phyloP scores from a whole-genome alignment of 2,888 invertebrate species.

The Apamea anceps region DNA sequence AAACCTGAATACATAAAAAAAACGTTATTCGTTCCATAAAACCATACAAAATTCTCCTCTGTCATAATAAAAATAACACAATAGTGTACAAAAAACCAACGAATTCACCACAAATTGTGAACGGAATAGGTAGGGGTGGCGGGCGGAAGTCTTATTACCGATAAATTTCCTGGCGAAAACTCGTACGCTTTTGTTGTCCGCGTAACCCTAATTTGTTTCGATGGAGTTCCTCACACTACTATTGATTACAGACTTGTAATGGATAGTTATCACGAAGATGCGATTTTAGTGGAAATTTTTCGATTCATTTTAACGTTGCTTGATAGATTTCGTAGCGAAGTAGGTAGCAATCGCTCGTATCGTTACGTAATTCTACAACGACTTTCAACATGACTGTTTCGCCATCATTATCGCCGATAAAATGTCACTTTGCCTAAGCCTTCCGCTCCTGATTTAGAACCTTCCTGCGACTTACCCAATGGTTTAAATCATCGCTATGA shows the following conservation, averaged over 20 bases:
- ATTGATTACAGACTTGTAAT: conserved; percentile 63
- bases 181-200: conserved; percentile 72
- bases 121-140: conserved; percentile 68
- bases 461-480: too few species aligned
- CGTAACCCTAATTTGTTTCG: conserved; percentile 76
- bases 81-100: conserved; percentile 62
- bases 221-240: conserved; percentile 70
- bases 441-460: neutral
- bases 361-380: neutral
- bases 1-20: conserved; percentile 8
- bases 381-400: neutral
- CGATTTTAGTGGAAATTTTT: conserved; percentile 19
- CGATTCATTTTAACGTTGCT: neutral
- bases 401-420: neutral
- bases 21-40: conserved; percentile 25
- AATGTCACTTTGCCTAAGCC: neutral
- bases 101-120: conserved; percentile 59
- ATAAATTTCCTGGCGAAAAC: conserved; percentile 79
- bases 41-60: conserved; percentile 29
- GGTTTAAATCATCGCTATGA: too few species aligned
- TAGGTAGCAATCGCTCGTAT: neutral
- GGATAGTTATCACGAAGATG: conserved; percentile 43
- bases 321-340: neutral
- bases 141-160: conserved; percentile 78
- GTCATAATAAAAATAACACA: conserved; percentile 61